Evolutionary conservation across 1,140 invertebrate genomes (phyloP).

Genomic region (Drepana arcuata): DNA sequence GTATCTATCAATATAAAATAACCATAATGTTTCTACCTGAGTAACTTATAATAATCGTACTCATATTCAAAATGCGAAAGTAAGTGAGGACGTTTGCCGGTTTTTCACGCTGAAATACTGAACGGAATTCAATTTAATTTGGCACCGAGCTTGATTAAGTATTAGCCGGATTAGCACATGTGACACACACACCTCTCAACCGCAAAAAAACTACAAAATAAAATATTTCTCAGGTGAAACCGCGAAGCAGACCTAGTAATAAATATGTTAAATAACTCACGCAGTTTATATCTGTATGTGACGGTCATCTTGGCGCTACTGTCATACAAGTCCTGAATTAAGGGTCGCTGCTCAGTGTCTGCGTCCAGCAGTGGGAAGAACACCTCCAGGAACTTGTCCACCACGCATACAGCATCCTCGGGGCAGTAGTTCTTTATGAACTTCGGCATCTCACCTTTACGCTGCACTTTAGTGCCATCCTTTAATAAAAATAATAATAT

Average conservation of each 20-base stretch:
- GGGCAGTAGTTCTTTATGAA: conserved; percentile 30
- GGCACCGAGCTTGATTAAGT: no score
- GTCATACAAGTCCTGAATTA: conserved; percentile 34
- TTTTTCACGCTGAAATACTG: no score
- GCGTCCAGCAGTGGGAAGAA: conserved; percentile 49
- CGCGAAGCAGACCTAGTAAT: neutral
- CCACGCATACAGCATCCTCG: conserved; percentile 19
- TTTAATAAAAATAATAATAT: no score
- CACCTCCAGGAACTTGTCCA: conserved; percentile 45
- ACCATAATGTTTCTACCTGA: no score
- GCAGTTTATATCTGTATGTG: conserved; percentile 30
- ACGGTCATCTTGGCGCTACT: conserved; percentile 37
- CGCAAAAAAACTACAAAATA: neutral
- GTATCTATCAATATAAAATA: no score
- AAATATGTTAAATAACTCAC: conserved; percentile 24
- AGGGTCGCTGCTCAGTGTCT: conserved; percentile 18
- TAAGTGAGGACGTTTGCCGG: no score
- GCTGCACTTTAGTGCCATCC: conserved; percentile 8
- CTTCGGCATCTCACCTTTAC: conserved; percentile 25
- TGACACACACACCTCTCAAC: no score
- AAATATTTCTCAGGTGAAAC: no score
- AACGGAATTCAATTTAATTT: no score
- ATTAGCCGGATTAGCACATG: no score
- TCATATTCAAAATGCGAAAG: no score
- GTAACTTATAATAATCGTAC: no score